These are phyloP conservation scores for Strigops habroptila DNA, from an alignment of 2,113 vertebrate species.

Conservation along the genomic window DNA sequence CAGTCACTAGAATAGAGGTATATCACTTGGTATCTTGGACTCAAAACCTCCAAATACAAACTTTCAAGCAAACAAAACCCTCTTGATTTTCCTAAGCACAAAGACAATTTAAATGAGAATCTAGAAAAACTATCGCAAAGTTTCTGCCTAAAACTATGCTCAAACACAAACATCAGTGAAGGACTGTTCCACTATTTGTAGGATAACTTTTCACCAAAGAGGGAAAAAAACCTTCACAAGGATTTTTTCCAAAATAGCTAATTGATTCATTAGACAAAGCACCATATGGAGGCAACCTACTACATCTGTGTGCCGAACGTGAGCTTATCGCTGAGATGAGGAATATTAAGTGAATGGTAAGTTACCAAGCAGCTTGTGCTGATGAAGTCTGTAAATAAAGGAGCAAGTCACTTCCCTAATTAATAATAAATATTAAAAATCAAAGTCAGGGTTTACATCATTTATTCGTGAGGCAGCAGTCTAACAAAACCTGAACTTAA, in stretches of 20 bases:
- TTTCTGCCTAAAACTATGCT: not conserved
- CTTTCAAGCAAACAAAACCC: not conserved
- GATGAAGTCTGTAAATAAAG: constrained; percentile 55
- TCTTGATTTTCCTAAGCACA: not conserved
- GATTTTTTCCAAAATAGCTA: not conserved
- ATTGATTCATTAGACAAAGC: constrained; percentile 58
- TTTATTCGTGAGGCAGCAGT: not conserved
- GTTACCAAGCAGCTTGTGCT: constrained; percentile 42
- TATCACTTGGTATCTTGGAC: not conserved
- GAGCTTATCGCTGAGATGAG: constrained; percentile 14
- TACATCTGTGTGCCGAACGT: constrained; percentile 36
- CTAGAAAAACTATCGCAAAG: not conserved
- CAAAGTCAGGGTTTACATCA: not conserved
- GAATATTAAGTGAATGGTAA: constrained; percentile 41
- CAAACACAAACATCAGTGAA: not conserved
- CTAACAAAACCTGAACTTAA: not conserved
- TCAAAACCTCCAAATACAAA: not conserved
- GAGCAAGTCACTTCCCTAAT: constrained; percentile 39
- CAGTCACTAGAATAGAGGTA: not conserved
- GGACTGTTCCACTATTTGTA: not conserved
- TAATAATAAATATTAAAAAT: constrained; percentile 57
- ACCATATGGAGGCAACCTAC: constrained; percentile 54
- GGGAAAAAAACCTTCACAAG: not conserved
- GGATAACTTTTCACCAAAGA: not conserved
- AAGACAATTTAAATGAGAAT: not conserved